Evolutionary conservation across 2,888 invertebrate genomes (phyloP).

Genomic region (Polydrusus cervinus): DNA sequence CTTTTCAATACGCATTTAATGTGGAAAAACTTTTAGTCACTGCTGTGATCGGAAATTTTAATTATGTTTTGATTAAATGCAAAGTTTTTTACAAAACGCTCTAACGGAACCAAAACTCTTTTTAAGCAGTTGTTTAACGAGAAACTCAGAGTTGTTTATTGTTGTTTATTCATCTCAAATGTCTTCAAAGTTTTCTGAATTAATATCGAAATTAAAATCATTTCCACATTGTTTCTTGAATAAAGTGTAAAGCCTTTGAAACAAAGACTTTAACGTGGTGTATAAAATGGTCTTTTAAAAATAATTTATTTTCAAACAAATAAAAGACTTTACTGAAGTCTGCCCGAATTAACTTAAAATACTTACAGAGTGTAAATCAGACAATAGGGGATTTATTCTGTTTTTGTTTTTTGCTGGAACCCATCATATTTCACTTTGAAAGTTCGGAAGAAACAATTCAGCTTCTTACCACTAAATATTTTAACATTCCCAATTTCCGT

Average conservation of each 20-base stretch:
- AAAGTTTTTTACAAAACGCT: conserved; percentile 29
- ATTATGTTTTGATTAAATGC: conserved; percentile 50
- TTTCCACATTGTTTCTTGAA: conserved; percentile 19
- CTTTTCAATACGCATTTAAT: conserved; percentile 50
- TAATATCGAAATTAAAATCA: conserved; percentile 41
- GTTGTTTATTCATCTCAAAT: conserved; percentile 39
- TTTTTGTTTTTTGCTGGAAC: too few relatives aligned
- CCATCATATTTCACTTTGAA: too few relatives aligned
- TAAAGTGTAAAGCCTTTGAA: conserved; percentile 28
- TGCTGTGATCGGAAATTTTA: conserved; percentile 40
- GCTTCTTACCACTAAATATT: too few relatives aligned
- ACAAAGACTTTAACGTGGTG: conserved; percentile 21
- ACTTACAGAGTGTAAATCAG: background rate
- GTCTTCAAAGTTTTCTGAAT: conserved; percentile 32
- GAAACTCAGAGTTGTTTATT: conserved; percentile 29
- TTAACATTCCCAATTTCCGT: too few relatives aligned
- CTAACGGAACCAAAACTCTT: conserved; percentile 16
- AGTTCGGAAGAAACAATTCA: too few relatives aligned
- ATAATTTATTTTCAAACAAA: conserved; percentile 19
- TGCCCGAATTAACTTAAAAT: background rate
- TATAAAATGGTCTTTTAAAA: conserved; percentile 22
- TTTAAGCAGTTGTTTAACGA: conserved; percentile 31
- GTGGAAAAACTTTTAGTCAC: conserved; percentile 42
- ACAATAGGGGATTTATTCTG: too few relatives aligned
- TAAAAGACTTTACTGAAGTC: background rate